Percentiles rank a stretch among this genome's conserved stretches.
Conservation (phyloP, 2,113 vertebrate genomes). For the Protobothrops flavoviridis region DNA sequence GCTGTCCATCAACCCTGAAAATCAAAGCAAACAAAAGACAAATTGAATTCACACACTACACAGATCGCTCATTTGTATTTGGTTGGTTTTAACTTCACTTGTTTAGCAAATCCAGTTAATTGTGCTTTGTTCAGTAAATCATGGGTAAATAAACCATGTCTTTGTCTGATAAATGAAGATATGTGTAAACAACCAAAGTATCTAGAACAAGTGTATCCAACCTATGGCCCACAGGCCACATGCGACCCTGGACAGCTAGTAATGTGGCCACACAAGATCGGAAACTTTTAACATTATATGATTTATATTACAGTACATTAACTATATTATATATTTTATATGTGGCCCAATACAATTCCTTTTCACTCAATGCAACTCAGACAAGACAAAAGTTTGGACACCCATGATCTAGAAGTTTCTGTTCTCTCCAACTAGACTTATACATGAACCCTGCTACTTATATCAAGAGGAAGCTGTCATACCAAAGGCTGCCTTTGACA, state of each 20-base stretch:
- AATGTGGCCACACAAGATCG: not conserved
- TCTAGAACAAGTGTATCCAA: not conserved
- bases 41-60: not conserved
- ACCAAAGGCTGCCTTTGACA: not conserved
- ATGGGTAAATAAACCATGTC: not conserved
- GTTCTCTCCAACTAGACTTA: not conserved
- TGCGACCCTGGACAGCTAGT: not conserved
- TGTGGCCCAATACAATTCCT: not conserved
- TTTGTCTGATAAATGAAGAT: not conserved
- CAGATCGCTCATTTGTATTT: not conserved
- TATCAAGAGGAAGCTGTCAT: not conserved
- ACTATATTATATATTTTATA: not conserved
- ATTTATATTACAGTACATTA: not conserved
- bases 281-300: not conserved
- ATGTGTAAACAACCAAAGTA: too few species aligned
- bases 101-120: not conserved
- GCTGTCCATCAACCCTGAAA: not conserved
- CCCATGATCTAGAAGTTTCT: not conserved
- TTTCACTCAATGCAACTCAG: not conserved
- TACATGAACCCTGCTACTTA: not conserved
- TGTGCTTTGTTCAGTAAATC: not conserved
- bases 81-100: not conserved
- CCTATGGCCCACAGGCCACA: not conserved
- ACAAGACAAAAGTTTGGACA: not conserved
- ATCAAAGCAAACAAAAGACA: not conserved